A percentile compares a stretch with the other conserved stretches of the same genome.
These are phyloP conservation scores for Apaloderma vittatum DNA, from an alignment of 2,113 vertebrate genomes.

Conservation along the genomic window DNA sequence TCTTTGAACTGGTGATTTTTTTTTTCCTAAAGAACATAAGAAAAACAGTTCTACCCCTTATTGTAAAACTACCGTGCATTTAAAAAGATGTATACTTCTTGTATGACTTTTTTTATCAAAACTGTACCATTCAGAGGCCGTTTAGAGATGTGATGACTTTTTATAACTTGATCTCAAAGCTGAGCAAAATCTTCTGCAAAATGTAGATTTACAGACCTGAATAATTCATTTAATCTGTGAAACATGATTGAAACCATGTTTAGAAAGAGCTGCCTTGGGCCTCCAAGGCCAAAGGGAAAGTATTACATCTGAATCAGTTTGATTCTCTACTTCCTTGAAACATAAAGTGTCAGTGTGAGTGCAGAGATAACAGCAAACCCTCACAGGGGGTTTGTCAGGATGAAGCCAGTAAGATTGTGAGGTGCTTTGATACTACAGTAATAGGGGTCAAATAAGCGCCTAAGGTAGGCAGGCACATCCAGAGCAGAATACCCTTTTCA, in stretches of 20 bases:
- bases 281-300: conserved; percentile 69
- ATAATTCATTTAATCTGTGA: conserved; percentile 71
- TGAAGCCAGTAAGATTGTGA: neutral
- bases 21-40: neutral
- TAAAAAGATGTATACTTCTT: neutral
- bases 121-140: neutral
- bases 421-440: conserved; percentile 40
- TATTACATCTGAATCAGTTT: conserved; percentile 67
- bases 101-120: conserved; percentile 35
- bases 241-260: conserved; percentile 73
- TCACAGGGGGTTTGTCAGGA: neutral
- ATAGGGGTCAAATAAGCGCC: conserved; percentile 22
- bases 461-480: neutral
- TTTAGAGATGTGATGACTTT: conserved; percentile 54
- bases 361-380: conserved; percentile 43
- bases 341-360: conserved; percentile 42
- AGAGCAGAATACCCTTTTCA: neutral
- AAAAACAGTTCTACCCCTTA: neutral
- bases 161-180: conserved; percentile 45
- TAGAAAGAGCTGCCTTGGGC: conserved; percentile 66
- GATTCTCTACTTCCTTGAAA: conserved; percentile 65
- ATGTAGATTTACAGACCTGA: conserved; percentile 66
- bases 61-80: neutral
- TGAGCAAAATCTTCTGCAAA: conserved; percentile 47
- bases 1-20: neutral